Evolutionary conservation across 2,888 invertebrate genomes (phyloP), one percentile per base, ranked within the genome.

Genomic region (Rhyacophila evoluta): DNA sequence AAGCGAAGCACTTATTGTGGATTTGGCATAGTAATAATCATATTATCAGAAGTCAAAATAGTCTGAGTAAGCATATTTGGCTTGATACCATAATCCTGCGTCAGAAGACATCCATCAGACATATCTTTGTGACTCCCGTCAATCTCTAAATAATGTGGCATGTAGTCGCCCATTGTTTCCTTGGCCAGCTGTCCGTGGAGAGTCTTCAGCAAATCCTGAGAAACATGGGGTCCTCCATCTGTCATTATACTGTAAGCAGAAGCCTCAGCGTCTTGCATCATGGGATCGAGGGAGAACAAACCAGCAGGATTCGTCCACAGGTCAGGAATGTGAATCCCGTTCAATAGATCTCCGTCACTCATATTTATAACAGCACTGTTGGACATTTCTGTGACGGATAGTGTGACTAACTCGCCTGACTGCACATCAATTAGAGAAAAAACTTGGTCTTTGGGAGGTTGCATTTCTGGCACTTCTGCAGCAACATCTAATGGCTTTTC

Each of bases 381-480:
- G 2, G 81, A 79, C 69, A 82, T 74, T 11, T 82, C 81, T 6
- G 79, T 77, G 8, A 79, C 81, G 15, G 82, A 81, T 15, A 82
- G 55, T 25, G 81, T 79, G 2, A 82, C 79, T 15, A 82, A 38
- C 70, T 82, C 82, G 12, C 82, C 82, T n/a, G 82, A 82, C 55
- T 82, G 82, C 1, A 81, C 82, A 39, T 82, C 82, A 5, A 82
- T 81, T 11, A 82, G 39, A 5, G 81, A 81, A 74, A 76, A 81
- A 27, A 82, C 74, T 75, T 55, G 68, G 12, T 79, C 79, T 10
- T 69, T 55, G 12, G 29, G 29, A 27, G 36, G 28, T 29, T 72
- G 80, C 29, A 79, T 8, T 36, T 15, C 72, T 12, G 67, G 12
- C 10, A 70, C 28, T 8, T 78, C 39, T 15, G 74, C 4, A 2